Conservation (phyloP, 2,888 invertebrate species). For the Girardia tigrina region DNA sequence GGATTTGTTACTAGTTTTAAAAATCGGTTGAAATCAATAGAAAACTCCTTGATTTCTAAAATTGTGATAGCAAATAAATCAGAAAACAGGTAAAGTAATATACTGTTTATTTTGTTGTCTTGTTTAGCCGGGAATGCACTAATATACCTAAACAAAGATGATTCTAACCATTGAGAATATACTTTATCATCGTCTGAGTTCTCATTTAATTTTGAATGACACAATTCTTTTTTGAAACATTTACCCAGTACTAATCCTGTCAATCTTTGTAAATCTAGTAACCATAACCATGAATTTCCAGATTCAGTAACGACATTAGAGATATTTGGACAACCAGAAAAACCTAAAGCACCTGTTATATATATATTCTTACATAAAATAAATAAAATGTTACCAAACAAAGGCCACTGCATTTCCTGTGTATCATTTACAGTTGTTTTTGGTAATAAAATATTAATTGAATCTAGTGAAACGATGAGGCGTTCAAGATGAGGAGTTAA, state of each 20-base stretch:
- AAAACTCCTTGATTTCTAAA: too few relatives aligned
- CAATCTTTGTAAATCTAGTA: conserved; percentile 18
- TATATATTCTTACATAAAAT: background rate
- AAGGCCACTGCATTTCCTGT: conserved; percentile 12
- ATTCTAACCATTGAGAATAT: background rate
- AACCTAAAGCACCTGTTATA: background rate
- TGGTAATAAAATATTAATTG: background rate
- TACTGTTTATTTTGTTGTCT: background rate
- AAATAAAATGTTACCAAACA: background rate
- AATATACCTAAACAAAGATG: background rate
- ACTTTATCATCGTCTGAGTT: background rate
- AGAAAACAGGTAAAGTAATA: too few relatives aligned
- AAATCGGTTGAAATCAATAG: too few relatives aligned
- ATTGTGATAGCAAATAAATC: too few relatives aligned
- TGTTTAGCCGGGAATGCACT: background rate
- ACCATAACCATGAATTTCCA: background rate
- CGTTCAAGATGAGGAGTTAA: background rate
- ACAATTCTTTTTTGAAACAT: background rate
- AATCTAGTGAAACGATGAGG: background rate
- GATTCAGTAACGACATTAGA: conserved; percentile 3
- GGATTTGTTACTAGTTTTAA: too few relatives aligned
- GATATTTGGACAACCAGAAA: background rate
- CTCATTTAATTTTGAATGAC: background rate
- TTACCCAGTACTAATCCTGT: background rate
- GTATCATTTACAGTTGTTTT: background rate